phyloP scores from a whole-genome alignment of 2,888 invertebrate genomes.

The Melanargia galathea region DNA sequence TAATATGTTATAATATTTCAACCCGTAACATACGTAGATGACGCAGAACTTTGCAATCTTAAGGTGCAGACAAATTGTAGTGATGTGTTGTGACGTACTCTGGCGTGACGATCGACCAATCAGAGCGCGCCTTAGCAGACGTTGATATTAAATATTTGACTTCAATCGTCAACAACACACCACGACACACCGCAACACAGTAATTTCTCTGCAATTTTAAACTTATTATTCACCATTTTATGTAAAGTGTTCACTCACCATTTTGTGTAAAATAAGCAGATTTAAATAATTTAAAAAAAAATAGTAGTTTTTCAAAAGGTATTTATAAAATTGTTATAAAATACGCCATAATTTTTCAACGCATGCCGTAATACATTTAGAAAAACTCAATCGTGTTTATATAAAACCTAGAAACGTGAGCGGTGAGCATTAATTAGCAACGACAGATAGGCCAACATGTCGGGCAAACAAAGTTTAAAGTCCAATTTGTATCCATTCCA shows the following conservation, averaged over 20 bases:
- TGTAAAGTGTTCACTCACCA: no score
- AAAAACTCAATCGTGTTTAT: background rate
- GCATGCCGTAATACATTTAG: background rate
- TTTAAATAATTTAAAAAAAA: no score
- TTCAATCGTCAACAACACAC: no score
- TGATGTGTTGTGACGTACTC: background rate
- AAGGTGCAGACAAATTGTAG: background rate
- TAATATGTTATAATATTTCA: background rate
- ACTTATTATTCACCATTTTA: no score
- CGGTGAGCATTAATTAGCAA: background rate
- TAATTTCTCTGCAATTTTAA: no score
- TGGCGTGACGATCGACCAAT: no score
- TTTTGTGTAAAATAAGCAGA: no score
- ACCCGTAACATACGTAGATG: background rate
- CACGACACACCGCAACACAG: no score
- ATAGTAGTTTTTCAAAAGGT: no score
- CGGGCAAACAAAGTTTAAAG: background rate
- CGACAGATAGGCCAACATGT: background rate
- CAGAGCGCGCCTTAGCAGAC: no score
- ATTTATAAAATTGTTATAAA: background rate
- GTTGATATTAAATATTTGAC: no score
- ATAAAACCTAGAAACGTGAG: constrained; percentile 3
- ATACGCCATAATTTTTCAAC: background rate
- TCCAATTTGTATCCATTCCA: background rate
- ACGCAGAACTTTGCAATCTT: background rate